Conservation (phyloP, 2,797 vertebrate genomes). For the Enteromius viviparus region DNA sequence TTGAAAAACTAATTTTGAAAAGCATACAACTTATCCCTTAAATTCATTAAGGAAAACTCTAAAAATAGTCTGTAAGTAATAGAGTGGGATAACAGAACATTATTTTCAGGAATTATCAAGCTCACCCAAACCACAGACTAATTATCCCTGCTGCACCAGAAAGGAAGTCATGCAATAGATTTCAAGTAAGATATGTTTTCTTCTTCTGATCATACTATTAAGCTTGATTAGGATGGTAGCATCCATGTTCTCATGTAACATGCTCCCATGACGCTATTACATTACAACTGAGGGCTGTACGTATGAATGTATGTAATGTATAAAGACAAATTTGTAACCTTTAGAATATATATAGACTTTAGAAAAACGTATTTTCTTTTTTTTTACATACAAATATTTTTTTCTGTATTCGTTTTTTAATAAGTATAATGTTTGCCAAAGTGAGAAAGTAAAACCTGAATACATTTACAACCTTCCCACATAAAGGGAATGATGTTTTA, state of each 20-base stretch:
- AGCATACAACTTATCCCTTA: constrained; percentile 71
- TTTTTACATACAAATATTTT: neutral
- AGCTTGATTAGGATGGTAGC: constrained; percentile 15
- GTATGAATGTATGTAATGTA: neutral
- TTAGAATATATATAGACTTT: neutral
- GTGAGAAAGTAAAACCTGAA: constrained; percentile 14
- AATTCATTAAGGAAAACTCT: constrained; percentile 68
- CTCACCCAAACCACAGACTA: constrained; percentile 81
- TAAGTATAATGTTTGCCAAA: neutral
- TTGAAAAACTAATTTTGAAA: constrained; percentile 65
- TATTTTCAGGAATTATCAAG: constrained; percentile 85
- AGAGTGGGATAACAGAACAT: constrained; percentile 81
- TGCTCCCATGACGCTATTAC: neutral
- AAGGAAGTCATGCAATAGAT: constrained; percentile 75
- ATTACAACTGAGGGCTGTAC: constrained; percentile 1
- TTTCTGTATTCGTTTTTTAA: neutral
- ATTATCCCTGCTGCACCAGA: constrained; percentile 78
- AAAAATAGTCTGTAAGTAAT: constrained; percentile 81
- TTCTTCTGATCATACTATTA: constrained; percentile 57
- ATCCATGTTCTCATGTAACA: constrained; percentile 29
- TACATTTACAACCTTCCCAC: neutral
- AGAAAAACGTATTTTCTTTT: too few species aligned
- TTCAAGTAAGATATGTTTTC: constrained; percentile 71
- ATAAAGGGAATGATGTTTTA: constrained; percentile 8
- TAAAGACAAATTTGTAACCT: neutral